These are phyloP conservation scores for Anthophora plumipes DNA, from an alignment of 2,888 invertebrate species.

Conservation along the genomic window DNA sequence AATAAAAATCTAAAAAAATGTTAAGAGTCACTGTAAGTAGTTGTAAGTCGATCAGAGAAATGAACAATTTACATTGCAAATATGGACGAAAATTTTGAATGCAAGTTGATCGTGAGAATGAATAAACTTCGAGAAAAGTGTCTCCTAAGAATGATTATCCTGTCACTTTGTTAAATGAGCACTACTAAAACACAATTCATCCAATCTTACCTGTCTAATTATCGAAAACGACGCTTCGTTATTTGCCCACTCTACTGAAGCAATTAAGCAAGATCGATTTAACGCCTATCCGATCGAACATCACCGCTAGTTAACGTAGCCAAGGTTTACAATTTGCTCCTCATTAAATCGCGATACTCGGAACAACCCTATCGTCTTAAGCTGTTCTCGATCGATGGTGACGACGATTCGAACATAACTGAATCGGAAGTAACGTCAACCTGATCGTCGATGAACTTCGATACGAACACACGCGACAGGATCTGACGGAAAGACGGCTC, in stretches of 20 bases:
- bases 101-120: no score
- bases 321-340: constrained; percentile 20
- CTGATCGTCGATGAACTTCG: neutral
- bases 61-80: no score
- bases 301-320: neutral
- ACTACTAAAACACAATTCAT: neutral
- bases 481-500: constrained; percentile 19
- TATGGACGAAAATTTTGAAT: no score
- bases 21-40: no score
- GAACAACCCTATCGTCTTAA: constrained; percentile 11
- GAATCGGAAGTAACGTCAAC: constrained; percentile 4
- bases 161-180: neutral
- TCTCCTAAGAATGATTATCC: neutral
- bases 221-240: neutral
- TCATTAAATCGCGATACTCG: constrained; percentile 6
- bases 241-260: neutral
- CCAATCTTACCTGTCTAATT: neutral
- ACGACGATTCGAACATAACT: neutral
- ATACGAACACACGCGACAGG: constrained; percentile 3
- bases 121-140: neutral
- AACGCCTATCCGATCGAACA: neutral
- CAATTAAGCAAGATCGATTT: constrained; percentile 1
- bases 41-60: no score
- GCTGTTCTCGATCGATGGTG: neutral
- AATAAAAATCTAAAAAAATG: no score